Base-by-base conservation (phyloP, 2,113 vertebrate species). In the Himantopus leucocephalus region DNA sequence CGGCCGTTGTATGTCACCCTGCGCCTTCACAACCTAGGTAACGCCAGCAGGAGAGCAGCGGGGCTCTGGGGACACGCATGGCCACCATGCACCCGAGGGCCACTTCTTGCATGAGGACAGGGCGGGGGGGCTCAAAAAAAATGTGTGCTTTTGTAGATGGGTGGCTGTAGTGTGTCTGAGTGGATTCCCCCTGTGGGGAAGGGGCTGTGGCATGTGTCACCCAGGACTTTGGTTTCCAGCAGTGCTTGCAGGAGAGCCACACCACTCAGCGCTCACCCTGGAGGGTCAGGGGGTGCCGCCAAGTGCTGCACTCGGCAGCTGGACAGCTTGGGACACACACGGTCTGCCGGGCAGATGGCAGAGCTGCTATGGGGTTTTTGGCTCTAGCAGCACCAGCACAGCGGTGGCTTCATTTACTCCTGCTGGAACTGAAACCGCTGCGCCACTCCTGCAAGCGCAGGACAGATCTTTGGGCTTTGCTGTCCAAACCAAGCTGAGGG, bases 21-120 rank as follows among this genome's bases (percentile, higher is more conserved):
- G 18, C 98, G 97, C 81, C 97, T 98, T 58, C 99, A 99, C 82
- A 99, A 99, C 97, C 97, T 98, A 9, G 98, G 99, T 99, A 97
- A 95, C 2, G 3, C 6, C 5, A 59, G 56, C 26, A 48, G 85
- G n/a, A 29, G 1, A 68, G 29, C 66, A 9, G 10, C 12, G 14
- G 45, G 59, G 41, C 30, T 12, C 50, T 48, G 71, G 60, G 48
- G 6, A 32, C 32, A 37, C 3, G 0, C 2, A 1, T 0, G 5
- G 41, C 66, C 47, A 58, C 21, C 43, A 19, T 0, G 0, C 7
- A 10, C 11, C 21, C 23, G 45, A 20, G 10, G 41, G 11, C 8
- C 48, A 4, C 1, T 0, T 4, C n/a, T 62, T 29, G 35, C 32
- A 4, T 0, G 2, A 12, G 60, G n/a, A 20, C 10, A 14, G 29